phyloP scores from a whole-genome alignment of 2,113 vertebrate genomes.

The Labeo rohita region DNA sequence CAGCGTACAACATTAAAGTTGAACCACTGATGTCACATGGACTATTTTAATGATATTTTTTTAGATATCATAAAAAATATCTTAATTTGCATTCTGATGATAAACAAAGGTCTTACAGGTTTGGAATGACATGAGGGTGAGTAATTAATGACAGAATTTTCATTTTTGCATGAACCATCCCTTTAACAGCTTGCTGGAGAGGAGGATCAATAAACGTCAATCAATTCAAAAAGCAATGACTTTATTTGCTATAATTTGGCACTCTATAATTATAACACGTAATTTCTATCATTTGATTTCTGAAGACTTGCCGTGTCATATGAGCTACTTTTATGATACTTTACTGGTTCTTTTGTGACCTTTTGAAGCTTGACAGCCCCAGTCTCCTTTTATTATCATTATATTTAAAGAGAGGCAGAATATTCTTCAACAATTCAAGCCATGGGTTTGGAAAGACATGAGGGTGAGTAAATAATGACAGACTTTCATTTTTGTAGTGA shows the following conservation, averaged over 20 bases:
- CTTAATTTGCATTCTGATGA: too few relatives aligned
- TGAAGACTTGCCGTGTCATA: neutral
- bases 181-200: neutral
- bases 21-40: too few relatives aligned
- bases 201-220: neutral
- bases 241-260: neutral
- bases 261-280: neutral
- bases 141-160: too few relatives aligned
- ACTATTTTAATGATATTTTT: too few relatives aligned
- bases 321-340: neutral
- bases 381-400: neutral
- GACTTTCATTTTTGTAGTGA: neutral
- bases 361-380: conserved; percentile 1
- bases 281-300: neutral
- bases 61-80: too few relatives aligned
- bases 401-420: neutral
- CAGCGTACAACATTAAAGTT: too few relatives aligned
- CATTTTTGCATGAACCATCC: too few relatives aligned
- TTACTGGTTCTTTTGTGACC: neutral
- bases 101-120: too few relatives aligned
- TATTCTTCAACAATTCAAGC: conserved; percentile 6
- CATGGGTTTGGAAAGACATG: neutral
- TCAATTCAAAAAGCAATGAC: neutral
- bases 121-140: too few relatives aligned
- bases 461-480: conserved; percentile 1